A percentile compares a stretch with the other conserved stretches of the same genome.
Evolutionary conservation across 2,113 vertebrate species (phyloP).

Genomic region (Danionella cerebrum): DNA sequence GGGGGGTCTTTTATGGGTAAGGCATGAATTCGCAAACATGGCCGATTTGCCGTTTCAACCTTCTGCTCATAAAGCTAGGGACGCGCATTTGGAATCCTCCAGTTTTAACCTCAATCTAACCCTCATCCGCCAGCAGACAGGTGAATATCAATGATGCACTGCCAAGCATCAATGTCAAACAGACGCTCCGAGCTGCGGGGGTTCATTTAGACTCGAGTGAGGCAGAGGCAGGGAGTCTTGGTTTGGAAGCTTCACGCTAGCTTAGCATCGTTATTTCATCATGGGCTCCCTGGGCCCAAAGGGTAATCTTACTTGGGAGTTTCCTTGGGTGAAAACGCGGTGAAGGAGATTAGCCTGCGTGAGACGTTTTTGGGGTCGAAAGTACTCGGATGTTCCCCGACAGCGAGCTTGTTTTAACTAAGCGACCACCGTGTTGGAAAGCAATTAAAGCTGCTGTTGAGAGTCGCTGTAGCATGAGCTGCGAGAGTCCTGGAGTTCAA

Average conservation of each 20-base stretch:
- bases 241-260: not conserved
- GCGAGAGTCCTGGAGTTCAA: constrained; percentile 11
- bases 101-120: constrained; percentile 29
- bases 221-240: not conserved
- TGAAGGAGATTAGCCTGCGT: not conserved
- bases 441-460: constrained; percentile 24
- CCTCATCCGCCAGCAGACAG: not conserved
- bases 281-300: not conserved
- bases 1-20: not conserved
- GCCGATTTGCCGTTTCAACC: constrained; percentile 15
- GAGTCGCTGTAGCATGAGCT: constrained; percentile 4
- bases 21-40: constrained; percentile 32
- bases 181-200: not conserved
- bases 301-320: not conserved
- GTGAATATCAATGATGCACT: not conserved
- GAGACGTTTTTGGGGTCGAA: not conserved
- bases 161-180: constrained; percentile 18
- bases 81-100: not conserved
- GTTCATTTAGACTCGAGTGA: not conserved
- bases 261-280: not conserved
- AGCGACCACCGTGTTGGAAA: constrained; percentile 11
- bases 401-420: constrained; percentile 16
- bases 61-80: not conserved
- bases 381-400: constrained; percentile 32
- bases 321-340: not conserved